Evolutionary conservation across 92 coral and sea anemone species (phyloP), one percentile per base, ranked within the genome.

Genomic region (Zoanthus sansibaricus): DNA sequence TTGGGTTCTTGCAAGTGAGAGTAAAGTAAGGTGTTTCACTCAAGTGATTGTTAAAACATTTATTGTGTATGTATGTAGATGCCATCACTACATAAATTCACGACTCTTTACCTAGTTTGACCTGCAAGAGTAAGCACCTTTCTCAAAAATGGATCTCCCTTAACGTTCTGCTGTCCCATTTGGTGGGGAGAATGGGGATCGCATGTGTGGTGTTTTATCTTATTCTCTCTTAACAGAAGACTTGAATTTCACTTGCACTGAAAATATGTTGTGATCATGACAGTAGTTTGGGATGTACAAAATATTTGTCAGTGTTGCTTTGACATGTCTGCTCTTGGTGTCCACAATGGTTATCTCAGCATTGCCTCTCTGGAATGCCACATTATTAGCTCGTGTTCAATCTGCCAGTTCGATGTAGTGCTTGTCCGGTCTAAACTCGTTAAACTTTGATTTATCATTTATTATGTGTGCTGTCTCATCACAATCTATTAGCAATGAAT

Each of bases 161-260:
- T 90, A 72, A 10, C 93, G 75, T 78, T 86, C 90, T n/a, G 93
- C 90, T 25, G 93, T 87, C 6, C 93, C 90, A 51, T 76, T 91
- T 62, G 87, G 90, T 82, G 16, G 78, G 82, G 88, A 18, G 88
- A n/a, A n/a, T n/a, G n/a, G n/a, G n/a, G n/a, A n/a, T n/a, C 76
- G 51, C 71, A 80, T 62, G 78, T 87, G 25, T 87, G 88, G 67
- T 90, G 88, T 45, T 58, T 90, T 80, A 86, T 86, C 73, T 73
- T 78, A 71, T 82, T 84, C 49, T 84, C 82, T 68, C 54, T 71
- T 14, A 89, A 66, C 11, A 75, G 21, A n/a, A 7, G 83, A 15
- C 69, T 45, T 55, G 51, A 89, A 83, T 59, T 79, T 77, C 67
- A n/a, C n/a, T n/a, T n/a, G n/a, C n/a, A n/a, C n/a, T n/a, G n/a